A percentile compares a stretch with the other conserved stretches of the same genome.
Evolutionary conservation across 35 echinoderm and acorn worm species (phyloP).

Genomic region (Holothuria glaberrima): DNA sequence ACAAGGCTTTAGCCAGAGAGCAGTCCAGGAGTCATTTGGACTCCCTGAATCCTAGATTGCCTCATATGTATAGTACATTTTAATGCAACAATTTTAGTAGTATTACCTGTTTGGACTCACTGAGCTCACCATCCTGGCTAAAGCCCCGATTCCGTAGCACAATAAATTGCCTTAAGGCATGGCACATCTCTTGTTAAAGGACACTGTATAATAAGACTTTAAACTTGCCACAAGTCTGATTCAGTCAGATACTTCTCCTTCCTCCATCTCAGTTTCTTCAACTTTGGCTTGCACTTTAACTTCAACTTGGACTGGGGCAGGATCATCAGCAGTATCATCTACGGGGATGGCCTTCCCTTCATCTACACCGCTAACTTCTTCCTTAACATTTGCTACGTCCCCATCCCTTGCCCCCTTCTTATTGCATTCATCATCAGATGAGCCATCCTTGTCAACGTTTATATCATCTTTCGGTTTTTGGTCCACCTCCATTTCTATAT

Average conservation of each 20-base stretch:
- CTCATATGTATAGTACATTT: too few species aligned
- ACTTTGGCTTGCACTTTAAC: background rate
- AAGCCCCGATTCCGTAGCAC: too few species aligned
- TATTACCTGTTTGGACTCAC: too few species aligned
- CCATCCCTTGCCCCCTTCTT: background rate
- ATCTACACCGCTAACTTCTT: background rate
- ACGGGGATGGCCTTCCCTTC: background rate
- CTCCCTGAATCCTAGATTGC: too few species aligned
- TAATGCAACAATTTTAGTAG: too few species aligned
- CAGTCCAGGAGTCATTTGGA: too few species aligned
- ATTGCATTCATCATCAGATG: background rate
- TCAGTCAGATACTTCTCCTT: slow-evolving; percentile 34
- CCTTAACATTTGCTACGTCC: background rate
- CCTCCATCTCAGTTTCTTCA: slow-evolving; percentile 24
- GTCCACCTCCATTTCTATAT: background rate
- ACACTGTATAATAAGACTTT: too few species aligned
- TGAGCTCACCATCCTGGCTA: too few species aligned
- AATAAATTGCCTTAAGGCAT: too few species aligned
- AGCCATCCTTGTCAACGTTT: background rate
- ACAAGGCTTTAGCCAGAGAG: too few species aligned
- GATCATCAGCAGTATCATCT: background rate
- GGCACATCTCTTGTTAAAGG: too few species aligned
- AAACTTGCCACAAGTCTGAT: too few species aligned
- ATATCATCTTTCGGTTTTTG: slow-evolving; percentile 38
- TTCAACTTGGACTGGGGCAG: background rate